phyloP scores from a whole-genome alignment of 2,888 invertebrate genomes.

The Volucella bombylans region DNA sequence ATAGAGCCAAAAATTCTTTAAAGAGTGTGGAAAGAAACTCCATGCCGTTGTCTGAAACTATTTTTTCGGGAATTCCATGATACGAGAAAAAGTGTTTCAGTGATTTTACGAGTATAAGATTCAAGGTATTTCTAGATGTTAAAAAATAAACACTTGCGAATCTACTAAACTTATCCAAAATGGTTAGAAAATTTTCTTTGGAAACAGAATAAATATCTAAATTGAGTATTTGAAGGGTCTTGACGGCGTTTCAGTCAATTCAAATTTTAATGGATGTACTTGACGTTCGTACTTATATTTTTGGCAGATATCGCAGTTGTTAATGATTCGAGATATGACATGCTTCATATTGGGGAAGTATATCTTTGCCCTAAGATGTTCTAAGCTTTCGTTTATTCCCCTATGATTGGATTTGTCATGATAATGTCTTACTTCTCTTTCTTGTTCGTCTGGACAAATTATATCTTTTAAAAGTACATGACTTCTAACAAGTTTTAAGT shows the following conservation, averaged over 20 bases:
- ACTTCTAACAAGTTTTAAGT: conserved; percentile 47
- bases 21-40: conserved; percentile 50
- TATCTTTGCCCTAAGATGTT: neutral
- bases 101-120: conserved; percentile 42
- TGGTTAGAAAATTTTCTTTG: conserved; percentile 13
- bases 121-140: conserved; percentile 39
- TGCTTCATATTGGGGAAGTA: conserved; percentile 16
- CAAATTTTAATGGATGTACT: neutral
- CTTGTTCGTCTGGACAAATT: neutral
- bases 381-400: neutral
- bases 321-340: conserved; percentile 7
- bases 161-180: conserved; percentile 24
- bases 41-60: conserved; percentile 28
- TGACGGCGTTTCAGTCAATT: conserved; percentile 26
- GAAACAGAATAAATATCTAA: conserved; percentile 39
- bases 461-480: neutral
- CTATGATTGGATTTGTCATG: neutral
- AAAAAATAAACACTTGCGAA: conserved; percentile 34
- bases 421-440: conserved; percentile 5
- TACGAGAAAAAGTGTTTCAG: conserved; percentile 45
- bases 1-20: conserved; percentile 29
- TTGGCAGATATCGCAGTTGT: conserved; percentile 7
- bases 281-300: neutral
- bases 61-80: conserved; percentile 43
- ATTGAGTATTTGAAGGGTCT: conserved; percentile 38